Evolutionary conservation across 2,888 invertebrate genomes (phyloP), one percentile per base, ranked within the genome.

Genomic region (Drosophila diplacantha): DNA sequence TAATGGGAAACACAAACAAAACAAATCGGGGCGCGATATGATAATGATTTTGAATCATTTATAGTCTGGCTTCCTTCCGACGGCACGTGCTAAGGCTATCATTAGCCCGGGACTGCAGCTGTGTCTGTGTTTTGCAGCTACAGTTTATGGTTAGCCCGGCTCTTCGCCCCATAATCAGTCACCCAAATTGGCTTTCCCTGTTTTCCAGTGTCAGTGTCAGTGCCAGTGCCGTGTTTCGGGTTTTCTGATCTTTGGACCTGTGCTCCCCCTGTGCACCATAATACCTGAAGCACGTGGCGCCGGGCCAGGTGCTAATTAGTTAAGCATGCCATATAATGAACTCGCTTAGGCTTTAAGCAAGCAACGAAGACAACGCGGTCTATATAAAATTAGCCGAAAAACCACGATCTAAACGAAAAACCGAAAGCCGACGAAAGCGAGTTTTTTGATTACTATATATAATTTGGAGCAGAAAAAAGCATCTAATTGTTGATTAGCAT

Each of bases 401-500:
- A 8, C 35, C 58, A 44, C 58, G 58, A 58, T 37, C 35, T 43
- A 57, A 44, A 47, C 31, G 32, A 32, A 51, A 46, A 35, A 12
- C 34, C 56, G 55, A 44, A 22, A 22, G 5, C 22, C 22, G 22
- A 22, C 50, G 64, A 65, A 65, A 65, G 44, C 66, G 63, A 64
- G 63, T 59, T 59, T 58, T 58, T 35, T 8, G 24, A 3, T 41
- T 59, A 37, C 29, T 44, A 31, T 56, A 38, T 43, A 44, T 56
- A 38, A 38, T 58, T 29, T 37, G 43, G 37, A 41, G 43, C 43
- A 96, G 96, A 87, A 92, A 93, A 93, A 94, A 41, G 60, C 96
- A 96, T 72, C 92, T 92, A 74, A 93, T 86, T 89, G 90, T n/a
- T 61, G 9, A 43, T 61, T 61, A 60, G 51, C 60, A 51, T 8